Evolutionary conservation across 1,140 invertebrate species (phyloP), one percentile per base, ranked within the genome.

Genomic region (Amyelois transitella): DNA sequence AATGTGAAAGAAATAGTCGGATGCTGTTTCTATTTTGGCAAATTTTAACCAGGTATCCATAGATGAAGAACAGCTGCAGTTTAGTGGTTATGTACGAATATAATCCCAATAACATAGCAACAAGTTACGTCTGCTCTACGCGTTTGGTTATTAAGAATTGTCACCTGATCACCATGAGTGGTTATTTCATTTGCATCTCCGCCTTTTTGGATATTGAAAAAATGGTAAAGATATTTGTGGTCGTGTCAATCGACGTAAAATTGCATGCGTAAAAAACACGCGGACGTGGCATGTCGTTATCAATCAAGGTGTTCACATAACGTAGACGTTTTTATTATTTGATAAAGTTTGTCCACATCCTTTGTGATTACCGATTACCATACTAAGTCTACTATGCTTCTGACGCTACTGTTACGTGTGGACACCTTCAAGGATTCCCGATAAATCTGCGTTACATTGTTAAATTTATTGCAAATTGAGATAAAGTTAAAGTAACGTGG

Each of bases 311-410:
- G 72, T 77, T 76, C 66, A 77, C 63, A 73, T 63, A 75, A 69
- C 51, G 55, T 57, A 64, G 81, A 77, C 77, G 72, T 60, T 61
- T 84, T 85, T 79, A 81, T 74, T 81, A 82, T 81, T 83, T 81
- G 70, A 73, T 58, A 58, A 64, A 58, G 63, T 48, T 48, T 20
- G 19, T 48, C 45, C 21, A 48, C 45, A 21, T 22, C 0, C n/a
- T 38, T 2, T 38, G 12, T 38, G 4, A 8, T 38, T 14, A 2
- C 32, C 32, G 1, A 38, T 38, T 38, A 38, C 6, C n/a, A 14
- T 38, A 38, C 25, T 28, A 28, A 6, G 2, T 28, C 12, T 28
- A 28, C 25, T 28, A 28, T 8, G 12, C 6, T 38, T 14, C 12
- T 38, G 32, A 38, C 8, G 32, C 32, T 38, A 14, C 12, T 6